phyloP scores from a whole-genome alignment of 2,113 vertebrate genomes.

The Silurus meridionalis region DNA sequence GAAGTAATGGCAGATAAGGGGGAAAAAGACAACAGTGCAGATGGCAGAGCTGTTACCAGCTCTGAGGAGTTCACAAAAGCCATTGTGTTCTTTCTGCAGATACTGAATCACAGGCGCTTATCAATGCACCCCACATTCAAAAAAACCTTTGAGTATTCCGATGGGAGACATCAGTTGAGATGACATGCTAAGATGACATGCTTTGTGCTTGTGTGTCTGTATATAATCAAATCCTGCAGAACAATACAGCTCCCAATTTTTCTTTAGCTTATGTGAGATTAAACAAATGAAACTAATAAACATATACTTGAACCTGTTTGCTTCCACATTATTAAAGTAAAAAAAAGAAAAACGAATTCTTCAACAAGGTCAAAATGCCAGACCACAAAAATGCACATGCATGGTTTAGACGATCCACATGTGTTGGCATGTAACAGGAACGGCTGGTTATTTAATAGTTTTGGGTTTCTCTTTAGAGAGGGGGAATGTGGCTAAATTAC shows the following conservation, averaged over 20 bases:
- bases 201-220: background rate
- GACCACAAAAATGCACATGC: background rate
- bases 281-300: background rate
- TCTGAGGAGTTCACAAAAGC: slow-evolving; percentile 53
- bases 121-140: slow-evolving; percentile 62
- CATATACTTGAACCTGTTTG: background rate
- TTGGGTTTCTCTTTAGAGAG: background rate
- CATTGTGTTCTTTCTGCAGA: slow-evolving; percentile 65
- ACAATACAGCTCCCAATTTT: background rate
- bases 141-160: slow-evolving; percentile 54
- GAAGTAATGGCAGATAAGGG: slow-evolving; percentile 65
- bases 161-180: slow-evolving; percentile 34
- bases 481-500: slow-evolving; percentile 22
- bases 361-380: background rate
- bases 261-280: background rate
- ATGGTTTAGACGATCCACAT: background rate
- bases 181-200: slow-evolving; percentile 34
- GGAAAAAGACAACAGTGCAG: slow-evolving; percentile 52
- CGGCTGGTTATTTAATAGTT: slow-evolving; percentile 13
- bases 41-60: slow-evolving; percentile 51
- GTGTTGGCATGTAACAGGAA: slow-evolving; percentile 22
- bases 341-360: slow-evolving; percentile 5
- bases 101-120: slow-evolving; percentile 59
- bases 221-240: background rate
- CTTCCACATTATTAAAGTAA: background rate